Base-by-base conservation (phyloP, 2,113 vertebrate species). In the Tenrec ecaudatus region DNA sequence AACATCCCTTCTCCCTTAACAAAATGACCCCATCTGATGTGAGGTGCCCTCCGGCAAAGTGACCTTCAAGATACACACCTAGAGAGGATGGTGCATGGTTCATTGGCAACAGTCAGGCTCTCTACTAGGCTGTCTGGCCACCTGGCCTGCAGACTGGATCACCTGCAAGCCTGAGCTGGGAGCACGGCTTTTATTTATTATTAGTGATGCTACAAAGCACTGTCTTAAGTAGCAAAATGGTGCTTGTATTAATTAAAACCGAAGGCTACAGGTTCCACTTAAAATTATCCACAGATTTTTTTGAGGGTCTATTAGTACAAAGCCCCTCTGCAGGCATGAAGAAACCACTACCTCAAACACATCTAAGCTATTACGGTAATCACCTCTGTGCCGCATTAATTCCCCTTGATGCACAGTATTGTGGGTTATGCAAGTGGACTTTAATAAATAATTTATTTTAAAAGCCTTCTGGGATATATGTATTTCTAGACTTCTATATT, bases 401-500 rank as follows among this genome's bases (percentile, higher is more conserved):
- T 80, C 53, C 68, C 22, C 31, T 60, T 29, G 80, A 22, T 75
- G 6, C 20, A 62, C 29, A 25, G 79, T 47, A 58, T 3, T 68
- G 29, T 47, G 58, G 25, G 58, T 79, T 79, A 82, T n/a, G 33
- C 4, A 82, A 86, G 82, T 79, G 0, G 1, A 5, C 82, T 75
- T 93, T 82, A 85, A 78, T 85, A 69, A 94, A 40, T 57, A 86
- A 89, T 84, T 87, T 43, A 40, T 33, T 84, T 79, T 68, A 66
- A 78, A 94, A 90, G 10, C 5, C 17, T 16, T 60, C 3, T 80
- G 58, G 6, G 2, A 12, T 53, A 82, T 68, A 75, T 76, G 9
- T 31, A 92, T 87, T 89, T 77, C 47, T 82, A 68, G n/a, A 92
- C 29, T 40, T 89, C 17, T 78, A 17, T 33, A 57, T 23, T 69